Conservation (phyloP, 2,888 invertebrate genomes). For the Cantharis rufa region DNA sequence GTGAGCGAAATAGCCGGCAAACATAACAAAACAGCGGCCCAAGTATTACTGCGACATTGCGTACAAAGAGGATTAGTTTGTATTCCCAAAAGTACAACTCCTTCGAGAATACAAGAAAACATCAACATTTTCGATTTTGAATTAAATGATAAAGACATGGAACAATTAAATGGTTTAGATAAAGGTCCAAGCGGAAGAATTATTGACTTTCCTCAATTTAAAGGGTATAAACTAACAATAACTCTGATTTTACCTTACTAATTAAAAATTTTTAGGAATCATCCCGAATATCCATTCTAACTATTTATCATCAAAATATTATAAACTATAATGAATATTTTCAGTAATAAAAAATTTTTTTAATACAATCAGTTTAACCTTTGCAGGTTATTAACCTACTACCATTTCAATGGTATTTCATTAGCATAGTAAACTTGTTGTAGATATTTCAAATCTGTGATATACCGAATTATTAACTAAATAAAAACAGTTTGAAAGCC, state of each 20-base stretch:
- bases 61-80: slow-evolving; percentile 73
- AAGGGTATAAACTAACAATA: background rate
- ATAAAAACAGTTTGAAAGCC: background rate
- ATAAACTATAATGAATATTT: background rate
- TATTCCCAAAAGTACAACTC: slow-evolving; percentile 84
- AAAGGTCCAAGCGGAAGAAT: slow-evolving; percentile 60
- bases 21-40: slow-evolving; percentile 73
- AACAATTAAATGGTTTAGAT: slow-evolving; percentile 65
- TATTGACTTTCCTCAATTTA: background rate
- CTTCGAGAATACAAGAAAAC: slow-evolving; percentile 74
- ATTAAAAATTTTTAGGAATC: background rate
- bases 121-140: slow-evolving; percentile 75
- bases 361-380: background rate
- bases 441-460: background rate
- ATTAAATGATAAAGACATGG: slow-evolving; percentile 66
- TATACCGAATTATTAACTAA: background rate
- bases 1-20: slow-evolving; percentile 59
- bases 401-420: background rate
- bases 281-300: background rate
- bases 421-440: background rate
- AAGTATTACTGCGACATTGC: slow-evolving; percentile 71
- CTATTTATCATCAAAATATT: background rate
- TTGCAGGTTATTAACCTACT: background rate
- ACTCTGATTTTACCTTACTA: background rate
- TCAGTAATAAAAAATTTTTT: background rate